Evolutionary conservation across 2,113 vertebrate genomes (phyloP), one percentile per base, ranked within the genome.

Genomic region (Otolemur garnettii): DNA sequence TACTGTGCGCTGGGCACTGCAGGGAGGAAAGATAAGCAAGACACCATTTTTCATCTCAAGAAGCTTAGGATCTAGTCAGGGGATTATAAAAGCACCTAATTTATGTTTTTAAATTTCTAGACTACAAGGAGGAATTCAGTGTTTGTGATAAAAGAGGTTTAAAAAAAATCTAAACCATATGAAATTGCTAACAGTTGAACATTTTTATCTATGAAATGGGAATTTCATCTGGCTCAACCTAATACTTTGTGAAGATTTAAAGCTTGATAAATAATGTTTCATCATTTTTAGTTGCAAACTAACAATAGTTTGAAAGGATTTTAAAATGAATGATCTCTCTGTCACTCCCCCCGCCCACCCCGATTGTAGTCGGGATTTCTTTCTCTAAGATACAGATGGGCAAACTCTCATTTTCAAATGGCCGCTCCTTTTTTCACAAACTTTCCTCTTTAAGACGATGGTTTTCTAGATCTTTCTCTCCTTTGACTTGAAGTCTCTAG

Each of bases 21-120:
- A 72, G 64, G 8, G 42, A 33, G 66, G 19, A 4, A 24, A 19
- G 42, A 33, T 18, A 53, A 79, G 21, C 15, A 13, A 35, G 55
- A 68, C 18, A 4, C 33, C 5, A n/a, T 18, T 42, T 19, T 26
- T 59, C 35, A 38, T 10, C 2, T 59, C 59, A 42, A 50, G 64
- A 88, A 38, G 21, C 38, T 74, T n/a, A 57, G 38, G 38, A 15
- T 85, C 68, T 62, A 33, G 55, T 53, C 26, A 8, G 45, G 33
- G 30, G n/a, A 24, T 42, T 50, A 45, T 60, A 77, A 78, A 96
- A 82, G 42, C n/a, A 64, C 3, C 68, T n/a, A 42, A 69, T 81
- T 74, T 79, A 81, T 93, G 18, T 82, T 57, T 30, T 75, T 45
- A 71, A 59, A 45, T 90, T 53, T 90, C 81, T 94, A 68, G 68